Evolutionary conservation across 2,888 invertebrate genomes (phyloP).

Genomic region (Drosophila siamana): DNA sequence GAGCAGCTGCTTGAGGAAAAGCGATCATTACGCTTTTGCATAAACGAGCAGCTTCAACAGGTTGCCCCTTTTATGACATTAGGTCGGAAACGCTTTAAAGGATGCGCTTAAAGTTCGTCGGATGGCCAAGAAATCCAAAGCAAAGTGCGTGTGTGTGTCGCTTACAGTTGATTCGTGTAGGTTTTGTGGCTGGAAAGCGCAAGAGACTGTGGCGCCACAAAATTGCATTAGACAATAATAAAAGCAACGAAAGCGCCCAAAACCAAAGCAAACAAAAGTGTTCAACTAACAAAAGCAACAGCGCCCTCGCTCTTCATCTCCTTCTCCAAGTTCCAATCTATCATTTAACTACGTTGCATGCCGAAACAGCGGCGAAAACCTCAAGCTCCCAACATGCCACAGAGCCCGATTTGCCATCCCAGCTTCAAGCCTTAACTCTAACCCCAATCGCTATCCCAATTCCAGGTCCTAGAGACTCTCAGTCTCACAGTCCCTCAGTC

Average conservation of each 20-base stretch:
- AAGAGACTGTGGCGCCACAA: conserved; percentile 35
- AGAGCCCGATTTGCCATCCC: conserved; percentile 11
- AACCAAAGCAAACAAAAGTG: conserved; percentile 45
- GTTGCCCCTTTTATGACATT: no score
- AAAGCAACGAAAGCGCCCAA: conserved; percentile 8
- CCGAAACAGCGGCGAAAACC: background rate
- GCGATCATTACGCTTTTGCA: background rate
- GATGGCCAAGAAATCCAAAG: no score
- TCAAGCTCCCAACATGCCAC: conserved; percentile 1
- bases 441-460: background rate
- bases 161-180: no score
- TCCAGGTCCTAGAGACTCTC: no score
- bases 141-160: no score
- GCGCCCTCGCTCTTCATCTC: no score
- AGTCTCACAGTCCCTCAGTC: no score
- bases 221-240: conserved; percentile 70
- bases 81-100: no score
- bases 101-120: no score
- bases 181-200: no score
- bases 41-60: background rate
- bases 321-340: background rate
- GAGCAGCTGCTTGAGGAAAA: no score
- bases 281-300: conserved; percentile 38
- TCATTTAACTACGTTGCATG: background rate
- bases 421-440: conserved; percentile 4